phyloP scores from a whole-genome alignment of 2,888 invertebrate genomes.

The Trissoscelio sp. region DNA sequence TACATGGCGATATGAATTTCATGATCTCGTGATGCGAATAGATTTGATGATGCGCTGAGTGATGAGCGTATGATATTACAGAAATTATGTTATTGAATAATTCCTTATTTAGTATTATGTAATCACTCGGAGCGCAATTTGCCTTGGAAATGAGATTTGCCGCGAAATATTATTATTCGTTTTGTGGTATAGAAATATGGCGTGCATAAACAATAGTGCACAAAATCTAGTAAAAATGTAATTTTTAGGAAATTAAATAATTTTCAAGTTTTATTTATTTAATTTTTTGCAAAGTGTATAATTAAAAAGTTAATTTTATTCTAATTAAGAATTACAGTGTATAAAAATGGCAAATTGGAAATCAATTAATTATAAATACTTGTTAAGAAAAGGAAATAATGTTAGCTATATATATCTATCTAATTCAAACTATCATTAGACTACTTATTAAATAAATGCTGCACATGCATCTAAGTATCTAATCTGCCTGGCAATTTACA shows the following conservation, averaged over 20 bases:
- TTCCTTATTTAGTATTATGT: neutral
- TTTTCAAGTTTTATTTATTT: too few species aligned
- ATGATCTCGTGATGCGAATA: neutral
- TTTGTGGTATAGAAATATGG: neutral
- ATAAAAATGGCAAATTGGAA: too few species aligned
- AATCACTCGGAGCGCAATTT: neutral
- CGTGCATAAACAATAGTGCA: neutral
- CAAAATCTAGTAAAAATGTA: neutral
- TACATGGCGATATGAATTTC: slow-evolving; percentile 18
- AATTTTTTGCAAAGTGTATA: too few species aligned
- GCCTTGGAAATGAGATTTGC: slow-evolving; percentile 1
- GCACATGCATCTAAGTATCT: too few species aligned
- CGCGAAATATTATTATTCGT: neutral
- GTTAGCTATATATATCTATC: too few species aligned
- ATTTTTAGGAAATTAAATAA: neutral
- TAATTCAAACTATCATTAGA: too few species aligned
- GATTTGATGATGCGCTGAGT: neutral
- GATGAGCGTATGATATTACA: neutral
- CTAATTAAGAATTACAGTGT: too few species aligned
- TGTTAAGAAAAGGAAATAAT: too few species aligned
- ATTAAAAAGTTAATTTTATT: too few species aligned
- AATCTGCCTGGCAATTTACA: too few species aligned
- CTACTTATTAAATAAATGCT: too few species aligned
- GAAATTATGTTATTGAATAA: slow-evolving; percentile 1
- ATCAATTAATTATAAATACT: too few species aligned